These are phyloP conservation scores for Toxotes lorentzi DNA, from an alignment of 2,797 vertebrate species.

Conservation along the genomic window DNA sequence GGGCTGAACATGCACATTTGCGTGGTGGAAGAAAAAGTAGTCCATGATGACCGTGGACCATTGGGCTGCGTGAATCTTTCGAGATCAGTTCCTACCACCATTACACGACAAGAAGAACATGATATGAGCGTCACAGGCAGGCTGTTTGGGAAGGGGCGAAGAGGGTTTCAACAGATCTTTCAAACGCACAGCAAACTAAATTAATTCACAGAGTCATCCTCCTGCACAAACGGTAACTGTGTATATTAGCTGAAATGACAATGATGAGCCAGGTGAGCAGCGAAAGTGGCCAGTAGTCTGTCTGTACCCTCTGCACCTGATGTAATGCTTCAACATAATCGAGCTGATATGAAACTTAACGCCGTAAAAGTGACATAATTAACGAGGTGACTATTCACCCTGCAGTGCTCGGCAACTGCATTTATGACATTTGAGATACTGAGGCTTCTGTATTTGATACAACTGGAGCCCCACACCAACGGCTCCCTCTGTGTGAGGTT, in stretches of 20 bases:
- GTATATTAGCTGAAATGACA: conserved; percentile 24
- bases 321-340: conserved; percentile 54
- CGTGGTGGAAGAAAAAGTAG: conserved; percentile 41
- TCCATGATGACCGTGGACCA: conserved; percentile 19
- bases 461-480: conserved; percentile 32
- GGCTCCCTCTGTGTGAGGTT: conserved; percentile 43
- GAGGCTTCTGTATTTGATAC: conserved; percentile 34
- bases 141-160: conserved; percentile 42
- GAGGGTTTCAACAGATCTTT: conserved; percentile 31
- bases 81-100: conserved; percentile 27
- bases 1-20: conserved; percentile 68
- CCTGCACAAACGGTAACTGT: conserved; percentile 28
- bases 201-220: conserved; percentile 32
- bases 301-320: conserved; percentile 12
- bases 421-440: conserved; percentile 24
- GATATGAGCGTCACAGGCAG: conserved; percentile 53
- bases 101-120: conserved; percentile 45
- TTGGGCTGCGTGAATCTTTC: conserved; percentile 40
- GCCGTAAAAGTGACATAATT: conserved; percentile 53
- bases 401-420: conserved; percentile 19
- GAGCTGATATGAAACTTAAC: conserved; percentile 50
- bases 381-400: conserved; percentile 31
- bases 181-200: conserved; percentile 26
- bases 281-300: conserved; percentile 14
- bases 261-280: conserved; percentile 24